Evolutionary conservation across 2,797 vertebrate species (phyloP), one percentile per base, ranked within the genome.

Genomic region (Cyprinella venusta): DNA sequence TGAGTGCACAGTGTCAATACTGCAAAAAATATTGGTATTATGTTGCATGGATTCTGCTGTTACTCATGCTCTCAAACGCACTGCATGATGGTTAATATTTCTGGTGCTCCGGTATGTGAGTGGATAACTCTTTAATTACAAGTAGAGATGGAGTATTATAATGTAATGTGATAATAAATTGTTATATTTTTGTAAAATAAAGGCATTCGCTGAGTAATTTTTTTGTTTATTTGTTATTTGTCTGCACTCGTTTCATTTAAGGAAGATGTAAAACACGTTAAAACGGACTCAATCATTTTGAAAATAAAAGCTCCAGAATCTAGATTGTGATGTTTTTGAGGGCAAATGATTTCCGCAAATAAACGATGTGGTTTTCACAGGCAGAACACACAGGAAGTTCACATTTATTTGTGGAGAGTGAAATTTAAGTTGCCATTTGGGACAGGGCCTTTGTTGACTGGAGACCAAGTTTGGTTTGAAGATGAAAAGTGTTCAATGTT

Each of bases 101-200:
- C 7, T 15, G 67, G 21, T 69, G 67, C 10, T 68, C 36, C 8
- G 5, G 36, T 15, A 24, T 45, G 15, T 16, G 3, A 15, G 21
- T 3, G 1, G 5, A 68, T 1, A 67, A n/a, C 65, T 10, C 33
- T 9, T 56, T 40, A 42, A 21, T 13, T 15, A 42, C 0, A 1
- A n/a, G 42, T n/a, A 12, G 10, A 45, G 13, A 8, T 24, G 36
- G 10, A 21, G 21, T 42, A 42, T 42, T 61, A 12, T 26, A 2
- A 59, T 61, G 2, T 59, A 10, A 56, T 40, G 65, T 69, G 42
- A n/a, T 45, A 70, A 0, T 70, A 70, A 45, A 69, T 2, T 7
- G 24, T 50, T n/a, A 4, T 74, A 54, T 74, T 54, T 52, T 74
- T 36, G 10, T 74, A 21, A 36, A 74, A 54, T 54, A 54, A 74